Evolutionary conservation across 1,140 invertebrate species (phyloP), one percentile per base, ranked within the genome.

Genomic region (Teleopsis dalmanni): DNA sequence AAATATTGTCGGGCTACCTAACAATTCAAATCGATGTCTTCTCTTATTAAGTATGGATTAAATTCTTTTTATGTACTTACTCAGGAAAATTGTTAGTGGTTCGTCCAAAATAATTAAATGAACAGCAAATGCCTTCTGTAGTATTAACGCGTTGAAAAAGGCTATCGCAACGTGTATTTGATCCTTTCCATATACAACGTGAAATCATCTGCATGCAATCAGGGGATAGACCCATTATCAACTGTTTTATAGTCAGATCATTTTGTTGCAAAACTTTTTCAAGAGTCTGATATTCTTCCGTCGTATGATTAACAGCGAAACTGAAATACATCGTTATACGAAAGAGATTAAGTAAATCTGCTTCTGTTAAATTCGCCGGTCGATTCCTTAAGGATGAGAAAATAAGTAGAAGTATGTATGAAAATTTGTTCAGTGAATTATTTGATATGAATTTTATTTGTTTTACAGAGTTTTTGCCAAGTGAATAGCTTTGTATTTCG

Each of bases 111-210:
- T 82, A 83, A 58, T 84, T 84, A 50, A 83, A 84, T 2, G 78
- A 74, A 48, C 82, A 84, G 48, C 82, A 84, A 14, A 75, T 54
- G 3, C 76, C 78, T 40, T 80, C 66, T 4, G 76, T 56, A 0
- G 79, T 76, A 22, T 75, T 70, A 2, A 78, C 72, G 31, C 70
- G 64, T 36, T 76, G 65, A 57, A 85, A 85, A 3, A 83, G 54
- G n/a, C 67, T 66, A 9, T 75, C 71, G 47, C 83, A 86, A 3
- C 74, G 57, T 18, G 72, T 72, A 1, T 74, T 60, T 2, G 69
- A 71, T 3, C 79, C 78, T 64, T 83, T 83, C 82, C 82, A 84
- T 48, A 76, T 77, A 51, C 83, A 85, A 2, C 66, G 65, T 31
- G 72, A 60, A 13, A 83, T 53, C 19, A 83, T 65, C 3, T 75